These are phyloP conservation scores for Cyphomyrus discorhynchus DNA, from an alignment of 2,113 vertebrate genomes.

Conservation along the genomic window DNA sequence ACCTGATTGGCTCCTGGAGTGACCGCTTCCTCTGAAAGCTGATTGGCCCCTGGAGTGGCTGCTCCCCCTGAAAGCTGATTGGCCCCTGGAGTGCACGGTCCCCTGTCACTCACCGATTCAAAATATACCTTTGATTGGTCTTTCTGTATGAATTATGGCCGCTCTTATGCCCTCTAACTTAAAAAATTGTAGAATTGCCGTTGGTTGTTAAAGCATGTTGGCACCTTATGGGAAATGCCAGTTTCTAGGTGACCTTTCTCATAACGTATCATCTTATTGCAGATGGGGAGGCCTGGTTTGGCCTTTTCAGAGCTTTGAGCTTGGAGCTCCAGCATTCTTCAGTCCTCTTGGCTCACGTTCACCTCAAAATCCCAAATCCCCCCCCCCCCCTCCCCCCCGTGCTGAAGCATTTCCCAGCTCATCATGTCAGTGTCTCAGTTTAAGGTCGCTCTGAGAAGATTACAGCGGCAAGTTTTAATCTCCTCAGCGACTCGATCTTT, in stretches of 20 bases:
- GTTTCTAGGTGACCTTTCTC: not conserved
- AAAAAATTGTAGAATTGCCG: not conserved
- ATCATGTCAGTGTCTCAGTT: not conserved
- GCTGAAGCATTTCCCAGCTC: not conserved
- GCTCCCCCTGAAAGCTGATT: no score
- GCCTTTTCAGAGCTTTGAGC: not conserved
- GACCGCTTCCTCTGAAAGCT: no score
- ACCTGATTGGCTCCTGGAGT: no score
- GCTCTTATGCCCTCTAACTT: not conserved
- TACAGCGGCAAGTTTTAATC: not conserved
- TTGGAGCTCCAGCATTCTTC: not conserved
- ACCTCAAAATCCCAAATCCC: not conserved
- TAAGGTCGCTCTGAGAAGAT: not conserved
- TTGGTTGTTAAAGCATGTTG: not conserved
- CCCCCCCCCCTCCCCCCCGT: no score
- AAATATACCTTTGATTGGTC: no score
- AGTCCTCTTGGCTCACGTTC: not conserved
- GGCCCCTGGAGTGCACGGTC: no score
- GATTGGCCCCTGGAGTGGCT: no score
- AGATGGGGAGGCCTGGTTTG: not conserved
- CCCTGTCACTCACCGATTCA: no score
- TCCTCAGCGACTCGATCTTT: not conserved
- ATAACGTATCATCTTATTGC: not conserved
- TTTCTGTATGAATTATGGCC: not conserved
- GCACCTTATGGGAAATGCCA: not conserved